phyloP scores from a whole-genome alignment of 2,797 vertebrate genomes.

The Aldrovandia affinis region DNA sequence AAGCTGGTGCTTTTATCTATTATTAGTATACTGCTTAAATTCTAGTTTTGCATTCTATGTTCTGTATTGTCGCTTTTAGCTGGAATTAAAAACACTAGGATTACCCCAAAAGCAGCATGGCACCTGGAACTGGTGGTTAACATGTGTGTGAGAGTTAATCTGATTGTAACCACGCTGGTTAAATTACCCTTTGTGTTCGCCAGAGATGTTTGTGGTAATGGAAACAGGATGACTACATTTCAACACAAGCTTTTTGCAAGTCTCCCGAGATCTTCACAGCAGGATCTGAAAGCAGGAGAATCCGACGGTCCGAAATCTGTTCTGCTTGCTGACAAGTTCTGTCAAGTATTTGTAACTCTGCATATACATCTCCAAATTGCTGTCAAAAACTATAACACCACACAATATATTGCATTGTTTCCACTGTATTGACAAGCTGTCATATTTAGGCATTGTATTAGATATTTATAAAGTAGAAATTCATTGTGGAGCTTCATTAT shows the following conservation, averaged over 20 bases:
- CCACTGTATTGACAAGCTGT: slow-evolving; percentile 68
- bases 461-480: slow-evolving; percentile 43
- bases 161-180: no score
- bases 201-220: not conserved
- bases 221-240: slow-evolving; percentile 2
- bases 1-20: not conserved
- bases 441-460: slow-evolving; percentile 52
- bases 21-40: not conserved
- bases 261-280: slow-evolving; percentile 13
- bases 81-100: not conserved
- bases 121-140: not conserved
- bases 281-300: slow-evolving; percentile 29
- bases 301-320: slow-evolving; percentile 29
- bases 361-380: slow-evolving; percentile 50
- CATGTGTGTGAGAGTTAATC: not conserved
- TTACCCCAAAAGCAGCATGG: not conserved
- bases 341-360: slow-evolving; percentile 44
- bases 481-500: slow-evolving; percentile 58
- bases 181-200: not conserved
- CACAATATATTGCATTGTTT: slow-evolving; percentile 48
- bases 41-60: not conserved
- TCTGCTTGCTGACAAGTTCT: slow-evolving; percentile 38
- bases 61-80: not conserved
- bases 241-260: not conserved
- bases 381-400: slow-evolving; percentile 51